Percentiles rank a stretch among this genome's conserved stretches.
Conservation (phyloP, 2,888 invertebrate species). For the Junonia oenone region DNA sequence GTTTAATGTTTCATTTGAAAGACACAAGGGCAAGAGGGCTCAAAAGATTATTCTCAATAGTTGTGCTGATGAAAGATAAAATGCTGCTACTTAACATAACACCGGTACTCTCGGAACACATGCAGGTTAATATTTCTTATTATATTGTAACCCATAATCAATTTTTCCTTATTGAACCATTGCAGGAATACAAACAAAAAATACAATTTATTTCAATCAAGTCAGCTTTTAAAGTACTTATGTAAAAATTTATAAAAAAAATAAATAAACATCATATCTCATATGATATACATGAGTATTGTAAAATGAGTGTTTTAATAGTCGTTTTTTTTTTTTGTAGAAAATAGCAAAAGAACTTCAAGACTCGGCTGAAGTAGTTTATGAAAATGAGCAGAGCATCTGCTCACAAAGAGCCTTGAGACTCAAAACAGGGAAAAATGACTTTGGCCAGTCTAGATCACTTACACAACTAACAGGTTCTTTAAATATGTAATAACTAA, state of each 20-base stretch:
- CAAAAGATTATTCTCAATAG: conserved; percentile 91
- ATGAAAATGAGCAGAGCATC: conserved; percentile 83
- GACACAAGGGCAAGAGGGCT: conserved; percentile 94
- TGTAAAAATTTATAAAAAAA: too few species aligned
- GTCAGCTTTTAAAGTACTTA: too few species aligned
- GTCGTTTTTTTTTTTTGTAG: too few species aligned
- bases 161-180: too few species aligned
- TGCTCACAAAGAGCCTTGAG: conserved; percentile 85
- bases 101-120: conserved; percentile 86
- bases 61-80: conserved; percentile 93
- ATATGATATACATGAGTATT: too few species aligned
- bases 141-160: too few species aligned
- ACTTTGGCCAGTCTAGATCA: conserved; percentile 81
- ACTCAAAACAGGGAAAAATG: conserved; percentile 80
- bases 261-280: too few species aligned
- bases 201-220: too few species aligned
- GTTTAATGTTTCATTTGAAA: conserved; percentile 91
- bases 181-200: too few species aligned
- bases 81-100: conserved; percentile 88
- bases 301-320: too few species aligned
- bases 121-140: too few species aligned
- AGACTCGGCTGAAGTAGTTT: conserved; percentile 83
- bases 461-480: conserved; percentile 80
- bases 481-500: too few species aligned
- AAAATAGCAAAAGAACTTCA: conserved; percentile 86